phyloP scores from a whole-genome alignment of 2,888 invertebrate genomes.

The Norana najaformis region DNA sequence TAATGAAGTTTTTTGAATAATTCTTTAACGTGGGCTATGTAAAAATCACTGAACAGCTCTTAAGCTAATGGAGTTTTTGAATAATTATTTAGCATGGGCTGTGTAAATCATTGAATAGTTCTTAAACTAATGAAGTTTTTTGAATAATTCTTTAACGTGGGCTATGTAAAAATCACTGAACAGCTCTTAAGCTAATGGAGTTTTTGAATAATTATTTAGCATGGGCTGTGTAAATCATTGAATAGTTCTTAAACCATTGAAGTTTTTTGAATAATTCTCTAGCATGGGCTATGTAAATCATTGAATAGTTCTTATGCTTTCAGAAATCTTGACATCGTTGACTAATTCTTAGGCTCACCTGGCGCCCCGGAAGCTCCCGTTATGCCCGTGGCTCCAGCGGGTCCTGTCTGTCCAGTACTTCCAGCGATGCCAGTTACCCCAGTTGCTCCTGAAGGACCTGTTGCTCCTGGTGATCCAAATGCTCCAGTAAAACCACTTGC shows the following conservation, averaged over 20 bases:
- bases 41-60: too few relatives aligned
- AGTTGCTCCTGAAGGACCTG: not conserved
- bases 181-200: too few relatives aligned
- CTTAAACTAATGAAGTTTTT: too few relatives aligned
- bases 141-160: too few relatives aligned
- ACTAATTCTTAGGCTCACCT: not conserved
- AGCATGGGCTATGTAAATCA: not conserved
- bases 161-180: too few relatives aligned
- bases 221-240: not conserved
- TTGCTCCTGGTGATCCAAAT: not conserved
- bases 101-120: too few relatives aligned
- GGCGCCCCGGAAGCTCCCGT: not conserved
- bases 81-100: not conserved
- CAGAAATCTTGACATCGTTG: not conserved
- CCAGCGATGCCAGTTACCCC: not conserved
- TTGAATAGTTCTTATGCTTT: not conserved
- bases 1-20: too few relatives aligned
- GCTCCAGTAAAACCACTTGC: not conserved
- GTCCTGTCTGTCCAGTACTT: constrained; percentile 8
- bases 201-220: too few relatives aligned
- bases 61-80: too few relatives aligned
- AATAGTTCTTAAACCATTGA: not conserved
- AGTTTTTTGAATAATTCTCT: not conserved
- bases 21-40: too few relatives aligned
- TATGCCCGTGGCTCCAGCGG: not conserved